Evolutionary conservation across 2,113 vertebrate species (phyloP).

Genomic region (Pseudopipra pipra): DNA sequence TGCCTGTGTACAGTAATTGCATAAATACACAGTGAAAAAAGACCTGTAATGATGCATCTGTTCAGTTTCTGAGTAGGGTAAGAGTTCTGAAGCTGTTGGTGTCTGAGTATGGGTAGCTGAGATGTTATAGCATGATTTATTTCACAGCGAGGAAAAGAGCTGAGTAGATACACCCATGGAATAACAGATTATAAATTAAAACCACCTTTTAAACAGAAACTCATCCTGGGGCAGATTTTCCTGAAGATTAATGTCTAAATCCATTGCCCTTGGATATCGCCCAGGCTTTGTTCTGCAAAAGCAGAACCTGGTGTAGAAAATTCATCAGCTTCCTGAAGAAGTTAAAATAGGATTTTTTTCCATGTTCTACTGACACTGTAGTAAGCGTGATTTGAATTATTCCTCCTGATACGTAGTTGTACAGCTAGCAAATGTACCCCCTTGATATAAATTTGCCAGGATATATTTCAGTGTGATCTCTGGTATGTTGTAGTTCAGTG

Average conservation of each 20-base stretch:
- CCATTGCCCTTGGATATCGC: not conserved
- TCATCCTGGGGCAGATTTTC: not conserved
- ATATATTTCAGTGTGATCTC: not conserved
- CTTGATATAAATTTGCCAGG: not conserved
- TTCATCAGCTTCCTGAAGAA: not conserved
- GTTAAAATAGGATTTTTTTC: not conserved
- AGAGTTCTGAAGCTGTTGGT: not conserved
- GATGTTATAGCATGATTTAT: not conserved
- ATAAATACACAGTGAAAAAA: not conserved
- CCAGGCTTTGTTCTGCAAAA: not conserved
- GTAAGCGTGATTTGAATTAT: not conserved
- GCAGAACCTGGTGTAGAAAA: not conserved
- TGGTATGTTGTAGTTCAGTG: not conserved
- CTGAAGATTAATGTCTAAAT: not conserved
- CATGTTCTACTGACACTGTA: not conserved
- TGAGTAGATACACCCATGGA: not conserved
- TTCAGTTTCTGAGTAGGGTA: not conserved
- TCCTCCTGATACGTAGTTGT: not conserved
- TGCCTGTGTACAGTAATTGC: not conserved
- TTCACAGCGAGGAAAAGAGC: not conserved
- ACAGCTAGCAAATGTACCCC: not conserved
- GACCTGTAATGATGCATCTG: not conserved
- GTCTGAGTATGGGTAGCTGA: not conserved
- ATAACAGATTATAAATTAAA: not conserved
- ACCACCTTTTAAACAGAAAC: not conserved